phyloP scores from a whole-genome alignment of 2,113 vertebrate species.

The Nothoprocta pentlandii region DNA sequence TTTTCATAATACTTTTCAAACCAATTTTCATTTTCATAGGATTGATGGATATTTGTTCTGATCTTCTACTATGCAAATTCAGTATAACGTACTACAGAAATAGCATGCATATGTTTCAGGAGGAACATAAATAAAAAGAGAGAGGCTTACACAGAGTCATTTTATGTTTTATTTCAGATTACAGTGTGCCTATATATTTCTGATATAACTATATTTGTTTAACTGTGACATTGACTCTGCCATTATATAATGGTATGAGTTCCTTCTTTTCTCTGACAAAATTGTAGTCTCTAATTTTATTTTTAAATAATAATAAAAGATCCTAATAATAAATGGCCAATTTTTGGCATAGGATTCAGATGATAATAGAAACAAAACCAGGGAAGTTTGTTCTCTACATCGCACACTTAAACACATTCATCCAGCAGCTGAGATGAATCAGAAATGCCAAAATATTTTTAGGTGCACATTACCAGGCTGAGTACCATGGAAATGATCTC shows the following conservation, averaged over 20 bases:
- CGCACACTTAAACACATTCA: not conserved
- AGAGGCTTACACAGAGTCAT: not conserved
- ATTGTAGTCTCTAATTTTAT: not conserved
- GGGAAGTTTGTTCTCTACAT: not conserved
- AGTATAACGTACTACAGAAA: not conserved
- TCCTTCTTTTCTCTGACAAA: not conserved
- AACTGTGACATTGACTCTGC: not conserved
- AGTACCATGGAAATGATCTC: not conserved
- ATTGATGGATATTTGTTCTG: not conserved
- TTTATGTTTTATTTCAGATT: not conserved
- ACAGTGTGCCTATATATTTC: accelerated
- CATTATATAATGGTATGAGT: not conserved
- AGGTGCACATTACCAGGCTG: no score
- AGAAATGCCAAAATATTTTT: not conserved
- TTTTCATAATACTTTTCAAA: not conserved
- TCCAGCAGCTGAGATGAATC: not conserved
- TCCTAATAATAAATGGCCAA: not conserved
- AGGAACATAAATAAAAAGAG: not conserved
- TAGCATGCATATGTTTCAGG: not conserved
- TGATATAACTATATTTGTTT: not conserved
- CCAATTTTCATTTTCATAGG: not conserved
- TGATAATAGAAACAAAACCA: not conserved
- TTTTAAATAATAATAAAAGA: not conserved
- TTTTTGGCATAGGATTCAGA: not conserved
- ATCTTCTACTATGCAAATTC: not conserved